Base-by-base conservation (phyloP, 2,888 invertebrate genomes). In the Pogonocherus hispidulus region DNA sequence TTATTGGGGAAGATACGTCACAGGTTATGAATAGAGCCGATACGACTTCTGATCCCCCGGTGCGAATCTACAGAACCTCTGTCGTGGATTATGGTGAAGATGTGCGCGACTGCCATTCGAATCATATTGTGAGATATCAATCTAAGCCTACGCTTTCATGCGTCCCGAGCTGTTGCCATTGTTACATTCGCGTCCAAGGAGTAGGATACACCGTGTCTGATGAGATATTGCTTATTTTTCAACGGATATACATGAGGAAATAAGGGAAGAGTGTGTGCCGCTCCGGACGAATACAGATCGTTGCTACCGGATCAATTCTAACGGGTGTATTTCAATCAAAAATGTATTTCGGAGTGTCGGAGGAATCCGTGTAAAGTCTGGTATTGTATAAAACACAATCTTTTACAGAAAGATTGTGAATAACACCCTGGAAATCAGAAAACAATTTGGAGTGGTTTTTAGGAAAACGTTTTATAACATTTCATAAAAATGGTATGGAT, bases 81-180 rank as follows among this genome's bases (percentile, higher is more conserved):
- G 81, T 79, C 79, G 76, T 75, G 81, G 82, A 82, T 82, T 83
- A 80, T 72, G 74, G 75, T 69, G 79, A 80, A 79, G 81, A 82
- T 80, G 80, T 80, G 80, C 65, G 69, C 78, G 77, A 79, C 77
- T 79, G 79, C 81, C 79, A 82, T 83, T 81, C 79, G 81, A 83
- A 81, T 83, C 82, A 81, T 83, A 83, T 83, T 82, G 82, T 80
- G 75, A 77, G 81, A 82, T 82, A 82, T 82, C 81, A 79, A 83
- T 81, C 83, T 82, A 81, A 83, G 80, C 80, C 76, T 55, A 68
- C 79, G 80, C 79, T 80, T 81, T 80, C 79, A 81, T 80, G 79
- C 79, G 75, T 76, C 75, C 75, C 79, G 78, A 79, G 78, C 79
- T 80, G 79, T 78, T 78, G 75, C 78, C 79, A 80, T 81, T 81